Evolutionary conservation across 2,113 vertebrate genomes (phyloP).

Genomic region (Alethe castanea): DNA sequence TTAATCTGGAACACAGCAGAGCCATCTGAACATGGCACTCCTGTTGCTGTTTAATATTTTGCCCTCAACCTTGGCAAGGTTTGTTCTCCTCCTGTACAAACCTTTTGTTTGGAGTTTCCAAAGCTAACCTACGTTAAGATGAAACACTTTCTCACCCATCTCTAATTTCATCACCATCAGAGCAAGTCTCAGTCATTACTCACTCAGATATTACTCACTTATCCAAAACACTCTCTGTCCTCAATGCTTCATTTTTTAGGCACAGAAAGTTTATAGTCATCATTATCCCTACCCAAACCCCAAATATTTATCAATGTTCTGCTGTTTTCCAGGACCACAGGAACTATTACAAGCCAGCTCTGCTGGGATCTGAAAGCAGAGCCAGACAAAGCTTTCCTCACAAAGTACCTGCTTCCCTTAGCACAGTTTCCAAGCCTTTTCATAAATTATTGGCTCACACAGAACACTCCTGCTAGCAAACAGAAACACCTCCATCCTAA

Average conservation of each 20-base stretch:
- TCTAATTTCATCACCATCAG: not conserved
- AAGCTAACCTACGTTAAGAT: not conserved
- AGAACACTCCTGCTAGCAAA: not conserved
- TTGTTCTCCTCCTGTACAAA: not conserved
- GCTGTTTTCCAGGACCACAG: not conserved
- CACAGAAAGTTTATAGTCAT: not conserved
- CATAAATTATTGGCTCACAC: not conserved
- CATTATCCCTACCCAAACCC: not conserved
- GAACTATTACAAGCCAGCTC: not conserved
- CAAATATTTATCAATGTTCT: not conserved
- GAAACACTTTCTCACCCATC: not conserved
- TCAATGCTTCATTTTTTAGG: not conserved
- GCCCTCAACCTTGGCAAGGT: not conserved
- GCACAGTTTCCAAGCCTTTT: not conserved
- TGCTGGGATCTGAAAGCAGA: not conserved
- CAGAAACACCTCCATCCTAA: not conserved
- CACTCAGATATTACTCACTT: not conserved
- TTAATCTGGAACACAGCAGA: not conserved
- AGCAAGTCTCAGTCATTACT: not conserved
- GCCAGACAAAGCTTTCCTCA: not conserved
- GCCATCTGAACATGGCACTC: not conserved
- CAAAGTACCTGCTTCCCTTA: not conserved
- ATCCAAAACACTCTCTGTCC: not conserved
- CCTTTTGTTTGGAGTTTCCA: not conserved
- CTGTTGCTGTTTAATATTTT: not conserved